Conservation (phyloP, 30 jellyfish, hydroid and myxozoan genomes). For the Pelagia noctiluca region DNA sequence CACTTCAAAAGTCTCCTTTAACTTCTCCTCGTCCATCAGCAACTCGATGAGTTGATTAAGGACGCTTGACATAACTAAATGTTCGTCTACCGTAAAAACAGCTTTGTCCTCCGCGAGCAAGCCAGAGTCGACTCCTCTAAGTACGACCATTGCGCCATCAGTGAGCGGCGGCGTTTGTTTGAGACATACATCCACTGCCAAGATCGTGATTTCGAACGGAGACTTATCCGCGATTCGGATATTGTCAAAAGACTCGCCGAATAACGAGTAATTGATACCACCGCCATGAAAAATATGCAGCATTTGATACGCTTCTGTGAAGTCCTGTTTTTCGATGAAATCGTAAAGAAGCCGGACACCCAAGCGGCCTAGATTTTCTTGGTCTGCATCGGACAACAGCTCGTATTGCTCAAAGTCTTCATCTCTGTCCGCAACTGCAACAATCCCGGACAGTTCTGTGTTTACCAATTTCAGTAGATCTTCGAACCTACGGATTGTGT, state of each 20-base stretch:
- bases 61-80: background rate
- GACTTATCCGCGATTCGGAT: constrained; percentile 21
- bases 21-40: constrained; percentile 26
- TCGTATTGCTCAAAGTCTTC: background rate
- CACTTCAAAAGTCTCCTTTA: constrained; percentile 62
- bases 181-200: constrained; percentile 68
- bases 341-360: constrained; percentile 54
- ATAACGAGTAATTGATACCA: constrained; percentile 47
- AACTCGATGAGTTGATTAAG: background rate
- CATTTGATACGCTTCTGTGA: constrained; percentile 36
- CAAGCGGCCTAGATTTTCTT: constrained; percentile 66
- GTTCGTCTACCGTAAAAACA: constrained; percentile 22
- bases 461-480: constrained; percentile 8
- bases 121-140: constrained; percentile 65
- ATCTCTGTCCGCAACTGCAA: constrained; percentile 26
- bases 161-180: constrained; percentile 41
- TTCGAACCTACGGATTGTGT: constrained; percentile 17
- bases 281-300: constrained; percentile 54
- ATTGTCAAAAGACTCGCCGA: constrained; percentile 32
- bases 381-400: constrained; percentile 39
- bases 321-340: constrained; percentile 21
- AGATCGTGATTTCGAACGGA: constrained; percentile 45
- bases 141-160: constrained; percentile 72
- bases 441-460: constrained; percentile 15
- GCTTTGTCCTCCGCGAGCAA: constrained; percentile 25